Percentiles rank a stretch among this genome's conserved stretches.
Conservation (phyloP, 2,113 vertebrate genomes). For the Sula dactylatra region DNA sequence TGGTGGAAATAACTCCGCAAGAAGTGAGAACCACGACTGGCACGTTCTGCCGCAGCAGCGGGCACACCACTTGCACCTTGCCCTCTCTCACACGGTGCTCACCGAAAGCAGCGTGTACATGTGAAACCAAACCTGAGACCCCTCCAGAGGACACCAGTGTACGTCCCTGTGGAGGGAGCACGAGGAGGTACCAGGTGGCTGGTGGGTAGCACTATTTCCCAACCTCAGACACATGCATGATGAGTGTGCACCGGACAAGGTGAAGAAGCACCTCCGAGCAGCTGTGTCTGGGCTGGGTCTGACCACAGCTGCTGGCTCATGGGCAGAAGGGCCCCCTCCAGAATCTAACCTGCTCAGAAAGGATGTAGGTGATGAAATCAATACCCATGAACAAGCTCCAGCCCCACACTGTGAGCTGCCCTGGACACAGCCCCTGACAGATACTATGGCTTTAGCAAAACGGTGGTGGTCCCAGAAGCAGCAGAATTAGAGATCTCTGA, state of each 20-base stretch:
- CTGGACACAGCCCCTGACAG: not conserved
- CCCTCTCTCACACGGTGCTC: accelerated
- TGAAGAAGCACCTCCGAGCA: not conserved
- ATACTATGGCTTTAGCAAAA: not conserved
- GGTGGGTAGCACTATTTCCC: not conserved
- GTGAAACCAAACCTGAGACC: not conserved
- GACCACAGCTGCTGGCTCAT: not conserved
- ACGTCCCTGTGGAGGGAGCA: not conserved
- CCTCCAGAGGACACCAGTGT: not conserved
- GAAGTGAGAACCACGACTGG: not conserved
- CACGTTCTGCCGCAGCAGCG: not conserved
- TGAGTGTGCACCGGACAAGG: not conserved
- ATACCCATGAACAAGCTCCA: not conserved
- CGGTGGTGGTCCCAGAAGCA: not conserved
- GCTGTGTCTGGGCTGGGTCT: not conserved
- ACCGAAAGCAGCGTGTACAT: accelerated
- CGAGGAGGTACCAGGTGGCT: not conserved
- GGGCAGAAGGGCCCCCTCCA: not conserved
- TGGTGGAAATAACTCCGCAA: not conserved
- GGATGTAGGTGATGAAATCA: not conserved
- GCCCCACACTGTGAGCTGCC: not conserved
- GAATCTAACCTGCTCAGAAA: not conserved
- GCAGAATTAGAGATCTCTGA: not conserved
- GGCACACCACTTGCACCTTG: not conserved
- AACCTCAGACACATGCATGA: not conserved